These are phyloP conservation scores for Colinus virginianus DNA, from an alignment of 2,113 vertebrate species.

Conservation along the genomic window DNA sequence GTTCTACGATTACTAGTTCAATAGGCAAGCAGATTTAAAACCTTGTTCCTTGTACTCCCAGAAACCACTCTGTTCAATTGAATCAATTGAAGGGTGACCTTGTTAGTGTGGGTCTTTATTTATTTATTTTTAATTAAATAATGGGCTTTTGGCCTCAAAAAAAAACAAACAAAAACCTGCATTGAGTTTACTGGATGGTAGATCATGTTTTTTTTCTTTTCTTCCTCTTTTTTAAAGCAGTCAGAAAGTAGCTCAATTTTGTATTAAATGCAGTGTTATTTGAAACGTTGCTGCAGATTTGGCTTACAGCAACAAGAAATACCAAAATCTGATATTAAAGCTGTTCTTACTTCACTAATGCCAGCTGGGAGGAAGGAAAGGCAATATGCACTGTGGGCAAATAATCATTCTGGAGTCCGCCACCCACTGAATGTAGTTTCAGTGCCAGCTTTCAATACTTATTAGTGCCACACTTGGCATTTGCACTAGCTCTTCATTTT, in stretches of 20 bases:
- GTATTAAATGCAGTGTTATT: not conserved
- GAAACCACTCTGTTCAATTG: not conserved
- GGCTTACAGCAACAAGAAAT: not conserved
- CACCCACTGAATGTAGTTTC: not conserved
- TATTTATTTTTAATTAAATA: not conserved
- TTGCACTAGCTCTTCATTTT: not conserved
- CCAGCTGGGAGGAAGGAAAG: conserved; percentile 20
- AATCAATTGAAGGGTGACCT: not conserved
- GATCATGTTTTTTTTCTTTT: not conserved
- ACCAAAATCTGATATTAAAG: not conserved
- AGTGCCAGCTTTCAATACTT: not conserved
- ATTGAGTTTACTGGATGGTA: conserved; percentile 26
- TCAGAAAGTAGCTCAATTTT: not conserved
- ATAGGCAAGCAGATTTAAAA: not conserved
- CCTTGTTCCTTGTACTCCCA: not conserved
- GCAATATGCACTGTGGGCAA: not conserved
- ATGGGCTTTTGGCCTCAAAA: conserved; percentile 16
- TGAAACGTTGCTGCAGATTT: not conserved
- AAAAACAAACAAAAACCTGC: too few relatives aligned
- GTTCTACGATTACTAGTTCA: not conserved
- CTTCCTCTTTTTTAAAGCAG: not conserved
- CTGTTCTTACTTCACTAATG: not conserved
- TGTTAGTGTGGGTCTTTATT: not conserved
- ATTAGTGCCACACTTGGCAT: not conserved
- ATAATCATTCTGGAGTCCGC: not conserved